Percentiles rank a stretch among this genome's conserved stretches.
phyloP scores from a whole-genome alignment of 1,140 invertebrate species.

The Periplaneta americana region DNA sequence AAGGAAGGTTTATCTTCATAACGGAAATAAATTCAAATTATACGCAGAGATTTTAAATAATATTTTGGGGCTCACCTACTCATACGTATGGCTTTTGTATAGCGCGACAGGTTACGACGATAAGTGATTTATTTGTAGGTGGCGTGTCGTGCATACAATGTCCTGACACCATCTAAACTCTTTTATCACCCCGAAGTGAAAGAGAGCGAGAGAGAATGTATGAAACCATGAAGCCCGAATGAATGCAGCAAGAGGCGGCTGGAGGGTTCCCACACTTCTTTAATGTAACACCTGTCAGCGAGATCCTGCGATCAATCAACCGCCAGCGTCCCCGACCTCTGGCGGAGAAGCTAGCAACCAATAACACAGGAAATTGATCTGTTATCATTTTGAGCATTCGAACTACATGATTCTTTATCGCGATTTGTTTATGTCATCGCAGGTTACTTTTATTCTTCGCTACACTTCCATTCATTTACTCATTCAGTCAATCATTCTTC shows the following conservation, averaged over 20 bases:
- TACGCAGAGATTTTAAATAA: neutral
- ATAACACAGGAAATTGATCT: too few species aligned
- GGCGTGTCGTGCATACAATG: neutral
- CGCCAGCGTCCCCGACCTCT: neutral
- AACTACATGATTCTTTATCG: too few species aligned
- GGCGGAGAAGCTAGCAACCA: neutral
- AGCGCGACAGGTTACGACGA: neutral
- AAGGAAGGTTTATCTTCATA: too few species aligned
- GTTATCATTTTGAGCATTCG: too few species aligned
- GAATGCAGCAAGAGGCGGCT: neutral
- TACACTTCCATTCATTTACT: too few species aligned
- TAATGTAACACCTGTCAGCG: neutral
- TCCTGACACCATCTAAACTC: neutral
- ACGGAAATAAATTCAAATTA: neutral
- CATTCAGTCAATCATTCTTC: too few species aligned
- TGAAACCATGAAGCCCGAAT: neutral
- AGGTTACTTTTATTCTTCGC: too few species aligned
- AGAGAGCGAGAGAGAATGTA: neutral
- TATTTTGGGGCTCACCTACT: neutral
- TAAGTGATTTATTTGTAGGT: neutral
- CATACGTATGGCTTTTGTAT: neutral
- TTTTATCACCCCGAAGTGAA: neutral
- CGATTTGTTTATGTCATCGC: too few species aligned
- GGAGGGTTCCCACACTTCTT: neutral
- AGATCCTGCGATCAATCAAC: neutral